Evolutionary conservation across 2,888 invertebrate genomes (phyloP).

Genomic region (Hyposoter didymator): DNA sequence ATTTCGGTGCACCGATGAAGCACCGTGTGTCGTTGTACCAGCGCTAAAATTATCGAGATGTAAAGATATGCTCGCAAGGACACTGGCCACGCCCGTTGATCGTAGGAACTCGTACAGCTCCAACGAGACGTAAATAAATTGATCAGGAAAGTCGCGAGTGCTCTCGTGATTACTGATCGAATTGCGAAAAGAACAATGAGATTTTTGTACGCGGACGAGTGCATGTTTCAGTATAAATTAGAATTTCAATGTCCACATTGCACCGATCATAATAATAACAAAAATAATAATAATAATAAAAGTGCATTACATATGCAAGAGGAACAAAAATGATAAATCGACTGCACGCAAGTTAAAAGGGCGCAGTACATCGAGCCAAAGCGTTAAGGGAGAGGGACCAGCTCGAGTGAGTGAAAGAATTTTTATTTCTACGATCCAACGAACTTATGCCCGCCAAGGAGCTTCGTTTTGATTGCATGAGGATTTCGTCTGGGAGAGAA

Average conservation of each 20-base stretch:
- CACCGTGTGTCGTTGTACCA: neutral
- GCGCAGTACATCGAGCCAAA: slow-evolving; percentile 1
- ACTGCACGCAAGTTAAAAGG: slow-evolving; percentile 26
- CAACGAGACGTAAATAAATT: neutral
- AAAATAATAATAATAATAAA: neutral
- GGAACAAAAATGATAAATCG: neutral
- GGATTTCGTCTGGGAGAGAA: neutral
- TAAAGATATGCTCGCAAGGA: slow-evolving; percentile 28
- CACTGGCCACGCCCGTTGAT: slow-evolving; percentile 46
- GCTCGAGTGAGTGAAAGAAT: slow-evolving; percentile 12
- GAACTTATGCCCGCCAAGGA: too few relatives aligned
- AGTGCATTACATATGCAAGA: neutral
- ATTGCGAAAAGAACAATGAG: slow-evolving; percentile 23
- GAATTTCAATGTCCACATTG: neutral
- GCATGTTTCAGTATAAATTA: neutral
- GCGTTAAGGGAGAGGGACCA: slow-evolving; percentile 23
- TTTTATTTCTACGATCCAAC: neutral
- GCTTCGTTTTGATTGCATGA: too few relatives aligned
- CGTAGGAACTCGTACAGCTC: slow-evolving; percentile 29
- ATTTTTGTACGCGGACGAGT: slow-evolving; percentile 12
- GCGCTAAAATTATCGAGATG: slow-evolving; percentile 37
- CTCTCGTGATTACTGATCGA: slow-evolving; percentile 21
- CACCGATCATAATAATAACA: neutral
- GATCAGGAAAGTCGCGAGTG: slow-evolving; percentile 26
- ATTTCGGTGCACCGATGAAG: slow-evolving; percentile 1